Evolutionary conservation across 2,888 invertebrate species (phyloP), one percentile per base, ranked within the genome.

Genomic region (Cylindroiulus punctatus): DNA sequence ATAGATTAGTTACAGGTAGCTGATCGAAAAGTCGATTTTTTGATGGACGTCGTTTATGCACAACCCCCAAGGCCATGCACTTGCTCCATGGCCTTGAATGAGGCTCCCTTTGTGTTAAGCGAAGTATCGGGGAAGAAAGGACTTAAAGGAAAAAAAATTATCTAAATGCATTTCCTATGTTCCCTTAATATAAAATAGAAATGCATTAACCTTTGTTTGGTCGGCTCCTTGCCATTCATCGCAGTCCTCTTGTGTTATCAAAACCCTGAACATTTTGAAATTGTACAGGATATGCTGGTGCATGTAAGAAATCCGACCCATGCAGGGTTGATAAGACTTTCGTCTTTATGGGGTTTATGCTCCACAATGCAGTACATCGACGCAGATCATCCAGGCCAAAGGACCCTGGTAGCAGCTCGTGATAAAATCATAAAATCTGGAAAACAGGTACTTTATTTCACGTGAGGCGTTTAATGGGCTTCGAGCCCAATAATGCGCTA

Each of bases 341-440:
- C 22, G 19, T 57, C 17, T 57, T 57, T 4, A 57, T 57, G n/a
- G 22, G 57, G n/a, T 57, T 57, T 57, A 57, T 57, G n/a, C 1
- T 47, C 17, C 17, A 12, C 17, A 4, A 17, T 17, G 19, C 4
- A 12, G 14, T 57, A 17, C 4, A 22, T 17, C 4, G n/a, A 22
- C 22, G 57, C 57, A 57, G n/a, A 57, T 57, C 57, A n/a, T 22
- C 22, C 22, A 5, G 7, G 22, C 22, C 57, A 19, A 47, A 0
- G 12, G 47, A 47, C 12, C 47, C 47, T 47, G 47, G 47, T 47
- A 10, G 17, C 47, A 17, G 47, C 47, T 7, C 17, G 47, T 47
- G 57, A n/a, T n/a, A n/a, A n/a, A n/a, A n/a, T n/a, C n/a, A 57
- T 57, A 57, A 57, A 57, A 57, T 57, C n/a, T 57, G 22, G 57